These are phyloP conservation scores for Ommatoiulus sabulosus DNA, from an alignment of 2,888 invertebrate species.

Conservation along the genomic window DNA sequence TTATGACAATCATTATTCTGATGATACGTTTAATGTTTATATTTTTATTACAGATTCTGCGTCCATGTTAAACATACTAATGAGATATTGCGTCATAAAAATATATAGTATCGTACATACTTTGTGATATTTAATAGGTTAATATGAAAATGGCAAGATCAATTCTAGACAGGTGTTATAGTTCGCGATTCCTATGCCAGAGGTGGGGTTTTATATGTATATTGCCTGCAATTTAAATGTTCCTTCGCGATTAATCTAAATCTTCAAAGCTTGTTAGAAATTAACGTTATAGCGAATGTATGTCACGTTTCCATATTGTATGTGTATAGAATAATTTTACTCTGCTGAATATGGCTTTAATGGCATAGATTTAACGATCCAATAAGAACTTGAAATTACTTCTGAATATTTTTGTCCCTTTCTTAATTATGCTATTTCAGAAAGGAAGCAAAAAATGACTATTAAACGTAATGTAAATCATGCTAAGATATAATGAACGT, in stretches of 20 bases:
- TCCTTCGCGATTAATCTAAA: not conserved
- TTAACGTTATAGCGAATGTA: not conserved
- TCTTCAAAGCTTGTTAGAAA: not conserved
- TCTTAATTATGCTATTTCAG: not conserved
- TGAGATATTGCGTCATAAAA: no score
- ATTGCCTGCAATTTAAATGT: not conserved
- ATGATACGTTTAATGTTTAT: no score
- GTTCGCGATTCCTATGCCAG: not conserved
- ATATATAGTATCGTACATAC: no score
- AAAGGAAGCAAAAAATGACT: slow-evolving; percentile 18
- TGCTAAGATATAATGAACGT: not conserved
- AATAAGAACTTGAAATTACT: slow-evolving; percentile 7
- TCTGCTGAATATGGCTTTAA: not conserved
- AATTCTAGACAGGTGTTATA: not conserved
- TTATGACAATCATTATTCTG: no score
- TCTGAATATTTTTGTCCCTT: slow-evolving; percentile 7
- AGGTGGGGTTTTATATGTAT: not conserved
- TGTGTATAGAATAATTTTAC: not conserved
- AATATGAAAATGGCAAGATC: not conserved
- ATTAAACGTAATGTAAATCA: slow-evolving; percentile 30
- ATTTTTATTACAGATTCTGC: no score
- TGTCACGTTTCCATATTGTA: slow-evolving; percentile 20
- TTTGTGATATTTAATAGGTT: not conserved
- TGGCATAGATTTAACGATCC: not conserved
- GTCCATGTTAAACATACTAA: no score